Evolutionary conservation across 2,888 invertebrate genomes (phyloP).

Genomic region (Resseliella maxima): DNA sequence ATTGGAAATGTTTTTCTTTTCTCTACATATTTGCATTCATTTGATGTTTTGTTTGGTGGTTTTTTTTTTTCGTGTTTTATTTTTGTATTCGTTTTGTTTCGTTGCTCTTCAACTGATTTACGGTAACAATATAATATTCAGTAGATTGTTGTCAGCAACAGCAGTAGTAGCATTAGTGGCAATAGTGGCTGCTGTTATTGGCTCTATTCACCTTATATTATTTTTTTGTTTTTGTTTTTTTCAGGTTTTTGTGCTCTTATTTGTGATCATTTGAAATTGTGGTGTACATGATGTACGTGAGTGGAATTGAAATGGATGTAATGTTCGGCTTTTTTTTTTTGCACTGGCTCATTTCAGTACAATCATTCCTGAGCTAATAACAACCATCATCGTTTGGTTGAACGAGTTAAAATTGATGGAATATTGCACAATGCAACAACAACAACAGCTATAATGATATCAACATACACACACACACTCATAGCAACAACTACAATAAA

Average conservation of each 20-base stretch:
- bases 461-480: neutral
- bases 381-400: constrained; percentile 37
- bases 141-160: constrained; percentile 25
- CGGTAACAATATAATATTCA: constrained; percentile 49
- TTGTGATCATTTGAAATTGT: constrained; percentile 36
- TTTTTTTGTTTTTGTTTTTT: neutral
- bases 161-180: neutral
- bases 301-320: constrained; percentile 32
- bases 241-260: constrained; percentile 22
- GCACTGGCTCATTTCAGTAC: constrained; percentile 3
- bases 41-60: neutral
- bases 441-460: neutral
- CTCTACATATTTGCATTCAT: constrained; percentile 30
- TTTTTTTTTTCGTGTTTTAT: neutral
- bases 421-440: constrained; percentile 34
- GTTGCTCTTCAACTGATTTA: constrained; percentile 44
- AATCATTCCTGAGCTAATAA: constrained; percentile 38
- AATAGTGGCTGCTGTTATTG: neutral
- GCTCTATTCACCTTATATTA: neutral
- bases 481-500: neutral
- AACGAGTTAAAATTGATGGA: constrained; percentile 49
- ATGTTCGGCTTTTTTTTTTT: neutral
- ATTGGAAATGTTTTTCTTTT: constrained; percentile 1
- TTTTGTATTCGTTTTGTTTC: constrained; percentile 49
- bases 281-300: constrained; percentile 44